Base-by-base conservation (phyloP, 1,140 invertebrate species). In the Caenorhabditis inopinata region DNA sequence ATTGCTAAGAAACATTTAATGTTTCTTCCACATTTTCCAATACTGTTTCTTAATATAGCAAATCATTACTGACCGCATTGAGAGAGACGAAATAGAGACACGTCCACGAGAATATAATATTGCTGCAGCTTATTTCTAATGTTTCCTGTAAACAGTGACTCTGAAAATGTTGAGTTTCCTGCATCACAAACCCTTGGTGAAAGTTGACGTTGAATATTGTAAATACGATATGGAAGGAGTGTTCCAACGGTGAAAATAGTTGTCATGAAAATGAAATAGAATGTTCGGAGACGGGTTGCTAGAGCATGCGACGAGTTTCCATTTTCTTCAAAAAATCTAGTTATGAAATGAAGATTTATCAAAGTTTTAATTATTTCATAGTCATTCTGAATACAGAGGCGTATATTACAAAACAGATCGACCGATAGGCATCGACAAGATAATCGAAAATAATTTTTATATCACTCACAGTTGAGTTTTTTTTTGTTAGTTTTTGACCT, bases 211-310 rank as follows among this genome's bases (percentile, higher is more conserved):
- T 79, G 77, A 18, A 79, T 58, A 35, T 68, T 79, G 23, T 77
- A 76, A n/a, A 81, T 76, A 25, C 80, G 45, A 29, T 78, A 81
- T 9, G 80, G 80, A 0, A 81, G 75, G 1, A 81, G 48, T 16
- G 80, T 81, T 11, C 53, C 51, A 7, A 74, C 80, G n/a, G 80
- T 81, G 58, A 81, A 81, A 75, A 81, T 49, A 0, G 80, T 81
- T 35, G 80, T 81, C 80, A 81, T 81, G 75, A 81, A 81, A 14
- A 81, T 81, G 80, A 81, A 81, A 46, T 81, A 81, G 42, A 81
- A 81, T 42, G 74, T 76, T 3, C 80, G 53, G 11, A 81, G 75
- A 12, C 74, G 75, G n/a, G 80, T 79, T n/a, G 77, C 68, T n/a
- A 81, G 47, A 29, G 76, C 47, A 23, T 81, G 49, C 5, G 62